Evolutionary conservation across 2,888 invertebrate species (phyloP).

Genomic region (Lathronympha strigana): DNA sequence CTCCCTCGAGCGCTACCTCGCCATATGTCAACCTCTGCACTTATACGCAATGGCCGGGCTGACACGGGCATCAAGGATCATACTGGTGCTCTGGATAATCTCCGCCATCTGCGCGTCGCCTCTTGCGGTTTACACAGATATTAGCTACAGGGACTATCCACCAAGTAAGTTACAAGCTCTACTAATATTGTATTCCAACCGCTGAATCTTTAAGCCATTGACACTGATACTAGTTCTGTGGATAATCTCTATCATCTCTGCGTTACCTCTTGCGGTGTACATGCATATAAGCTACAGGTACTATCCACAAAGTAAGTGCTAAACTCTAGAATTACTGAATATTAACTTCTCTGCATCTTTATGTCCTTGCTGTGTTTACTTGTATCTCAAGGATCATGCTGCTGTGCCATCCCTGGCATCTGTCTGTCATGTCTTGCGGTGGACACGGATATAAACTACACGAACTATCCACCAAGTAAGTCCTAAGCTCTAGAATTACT

Average conservation of each 20-base stretch:
- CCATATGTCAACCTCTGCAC: conserved; percentile 93
- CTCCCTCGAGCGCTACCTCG: conserved; percentile 94
- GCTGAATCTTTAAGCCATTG: too few species aligned
- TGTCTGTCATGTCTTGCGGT: too few species aligned
- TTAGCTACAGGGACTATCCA: conserved; percentile 90
- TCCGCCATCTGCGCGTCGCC: conserved; percentile 91
- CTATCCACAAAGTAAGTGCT: conserved; percentile 87
- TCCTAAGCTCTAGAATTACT: too few species aligned
- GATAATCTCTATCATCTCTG: conserved; percentile 89
- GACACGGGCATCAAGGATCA: conserved; percentile 91
- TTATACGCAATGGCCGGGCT: conserved; percentile 92
- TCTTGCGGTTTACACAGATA: conserved; percentile 88
- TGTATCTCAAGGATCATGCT: too few species aligned
- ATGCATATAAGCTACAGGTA: conserved; percentile 89
- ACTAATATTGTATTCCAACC: neutral
- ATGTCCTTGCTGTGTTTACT: too few species aligned
- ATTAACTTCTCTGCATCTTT: too few species aligned
- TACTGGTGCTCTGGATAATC: conserved; percentile 90
- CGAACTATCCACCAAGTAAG: too few species aligned
- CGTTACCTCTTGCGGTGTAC: conserved; percentile 90
- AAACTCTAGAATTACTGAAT: too few species aligned
- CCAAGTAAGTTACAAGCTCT: conserved; percentile 78
- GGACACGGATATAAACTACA: too few species aligned
- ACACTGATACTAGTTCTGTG: conserved; percentile 91
- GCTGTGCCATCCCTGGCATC: too few species aligned